Evolutionary conservation across 2,113 vertebrate species (phyloP), one percentile per base, ranked within the genome.

Genomic region (Mastomys coucha): DNA sequence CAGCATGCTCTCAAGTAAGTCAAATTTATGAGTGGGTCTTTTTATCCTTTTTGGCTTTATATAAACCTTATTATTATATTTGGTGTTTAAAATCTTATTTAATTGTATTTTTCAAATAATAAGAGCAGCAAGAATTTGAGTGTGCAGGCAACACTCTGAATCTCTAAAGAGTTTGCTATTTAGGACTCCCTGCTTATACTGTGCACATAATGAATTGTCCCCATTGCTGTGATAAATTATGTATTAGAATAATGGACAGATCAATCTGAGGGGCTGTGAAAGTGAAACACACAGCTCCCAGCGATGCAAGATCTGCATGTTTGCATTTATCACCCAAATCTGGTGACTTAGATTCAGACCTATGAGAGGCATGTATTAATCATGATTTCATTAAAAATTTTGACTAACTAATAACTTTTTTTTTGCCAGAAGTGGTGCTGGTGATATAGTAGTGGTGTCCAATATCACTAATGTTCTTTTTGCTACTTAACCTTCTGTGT

Each of bases 291-390:
- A 94, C 78, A 98, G 96, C 98, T 98, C 98, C 98, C 98, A 97
- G 98, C 97, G 98, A 98, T 98, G 97, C 94, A 92, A 49, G 91
- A 94, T 98, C 97, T 98, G 92, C 91, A 60, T 97, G 97, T 97
- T 98, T 98, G 97, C 97, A 98, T 99, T 98, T 98, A 98, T 99
- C 98, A 98, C 97, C 93, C 92, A 93, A 98, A 97, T 97, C 78
- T 87, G 93, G 97, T 98, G 98, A 98, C 98, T 99, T 98, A 98
- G 98, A 99, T 98, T 90, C 96, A 98, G 98, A 98, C 98, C 96
- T 98, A 98, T 98, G 96, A 98, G 93, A 96, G 84, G n/a, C 98
- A 97, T 98, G 98, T 98, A 99, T 98, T 98, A 99, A 98, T 99
- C 98, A 98, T 97, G 96, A 98, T 98, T 98, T 98, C 98, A 98